These are phyloP conservation scores for Bembecia ichneumoniformis DNA, from an alignment of 2,888 invertebrate species.

Conservation along the genomic window DNA sequence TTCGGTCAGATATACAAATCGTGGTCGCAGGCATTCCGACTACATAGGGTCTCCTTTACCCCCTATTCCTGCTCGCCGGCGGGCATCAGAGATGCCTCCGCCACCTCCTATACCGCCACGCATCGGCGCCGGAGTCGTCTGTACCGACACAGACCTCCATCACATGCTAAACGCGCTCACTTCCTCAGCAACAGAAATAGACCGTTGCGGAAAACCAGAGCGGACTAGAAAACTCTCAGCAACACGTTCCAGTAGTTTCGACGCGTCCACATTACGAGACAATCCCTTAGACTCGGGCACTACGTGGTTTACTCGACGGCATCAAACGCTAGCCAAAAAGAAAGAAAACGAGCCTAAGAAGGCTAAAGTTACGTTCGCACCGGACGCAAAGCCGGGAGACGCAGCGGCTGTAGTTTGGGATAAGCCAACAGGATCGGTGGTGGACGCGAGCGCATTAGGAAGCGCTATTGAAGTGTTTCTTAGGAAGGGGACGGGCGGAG, in stretches of 20 bases:
- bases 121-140: slow-evolving; percentile 76
- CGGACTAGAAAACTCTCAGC: slow-evolving; percentile 75
- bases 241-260: slow-evolving; percentile 87
- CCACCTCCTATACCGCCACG: slow-evolving; percentile 59
- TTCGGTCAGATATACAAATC: slow-evolving; percentile 75
- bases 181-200: slow-evolving; percentile 85
- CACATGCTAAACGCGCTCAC: slow-evolving; percentile 85
- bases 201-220: slow-evolving; percentile 76
- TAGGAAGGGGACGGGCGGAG: slow-evolving; percentile 70
- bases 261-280: slow-evolving; percentile 79
- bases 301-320: slow-evolving; percentile 84
- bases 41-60: slow-evolving; percentile 75
- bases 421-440: slow-evolving; percentile 81
- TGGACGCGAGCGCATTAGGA: slow-evolving; percentile 85
- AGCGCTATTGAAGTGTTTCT: slow-evolving; percentile 89
- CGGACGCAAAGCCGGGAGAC: slow-evolving; percentile 74
- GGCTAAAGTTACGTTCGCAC: slow-evolving; percentile 72
- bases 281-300: slow-evolving; percentile 64
- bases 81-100: slow-evolving; percentile 83
- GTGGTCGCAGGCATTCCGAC: slow-evolving; percentile 80
- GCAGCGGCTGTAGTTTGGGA: slow-evolving; percentile 81
- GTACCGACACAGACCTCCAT: slow-evolving; percentile 85
- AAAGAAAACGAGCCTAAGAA: slow-evolving; percentile 65
- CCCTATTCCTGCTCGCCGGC: slow-evolving; percentile 74
- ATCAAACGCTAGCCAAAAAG: slow-evolving; percentile 80